These are phyloP conservation scores for Corythornis madagascariensis DNA, from an alignment of 2,113 vertebrate genomes.

Conservation along the genomic window DNA sequence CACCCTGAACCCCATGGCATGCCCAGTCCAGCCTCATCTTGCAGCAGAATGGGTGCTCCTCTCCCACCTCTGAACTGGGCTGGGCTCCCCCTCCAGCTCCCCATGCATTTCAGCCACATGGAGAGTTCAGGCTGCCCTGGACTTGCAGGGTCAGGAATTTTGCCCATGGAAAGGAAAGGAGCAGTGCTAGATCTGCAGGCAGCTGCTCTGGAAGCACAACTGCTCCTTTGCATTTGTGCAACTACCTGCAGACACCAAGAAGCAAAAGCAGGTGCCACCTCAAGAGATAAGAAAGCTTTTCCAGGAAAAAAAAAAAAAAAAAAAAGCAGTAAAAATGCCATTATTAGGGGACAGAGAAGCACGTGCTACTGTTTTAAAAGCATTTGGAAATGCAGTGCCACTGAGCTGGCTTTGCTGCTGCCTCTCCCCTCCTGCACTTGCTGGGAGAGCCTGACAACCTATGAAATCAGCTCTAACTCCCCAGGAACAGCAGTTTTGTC, in stretches of 20 bases:
- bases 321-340: neutral
- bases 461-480: neutral
- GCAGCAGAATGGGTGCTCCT: accelerated
- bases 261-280: neutral
- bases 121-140: slow-evolving; percentile 24
- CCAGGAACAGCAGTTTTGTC: slow-evolving; percentile 10
- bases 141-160: slow-evolving; percentile 59
- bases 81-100: neutral
- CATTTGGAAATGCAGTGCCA: neutral
- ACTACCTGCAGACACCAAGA: neutral
- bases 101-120: neutral
- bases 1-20: neutral
- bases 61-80: neutral
- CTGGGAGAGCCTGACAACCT: neutral
- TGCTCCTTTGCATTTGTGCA: neutral
- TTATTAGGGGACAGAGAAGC: neutral
- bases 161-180: slow-evolving; percentile 44
- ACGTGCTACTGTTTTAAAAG: neutral
- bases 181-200: neutral
- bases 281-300: neutral
- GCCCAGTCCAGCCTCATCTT: neutral
- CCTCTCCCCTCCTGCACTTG: neutral
- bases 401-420: neutral
- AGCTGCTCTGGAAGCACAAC: neutral
- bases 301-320: neutral